Evolutionary conservation across 37 sponge, comb jelly and placozoan genomes (phyloP).

Genomic region (Sycon ciliatum): DNA sequence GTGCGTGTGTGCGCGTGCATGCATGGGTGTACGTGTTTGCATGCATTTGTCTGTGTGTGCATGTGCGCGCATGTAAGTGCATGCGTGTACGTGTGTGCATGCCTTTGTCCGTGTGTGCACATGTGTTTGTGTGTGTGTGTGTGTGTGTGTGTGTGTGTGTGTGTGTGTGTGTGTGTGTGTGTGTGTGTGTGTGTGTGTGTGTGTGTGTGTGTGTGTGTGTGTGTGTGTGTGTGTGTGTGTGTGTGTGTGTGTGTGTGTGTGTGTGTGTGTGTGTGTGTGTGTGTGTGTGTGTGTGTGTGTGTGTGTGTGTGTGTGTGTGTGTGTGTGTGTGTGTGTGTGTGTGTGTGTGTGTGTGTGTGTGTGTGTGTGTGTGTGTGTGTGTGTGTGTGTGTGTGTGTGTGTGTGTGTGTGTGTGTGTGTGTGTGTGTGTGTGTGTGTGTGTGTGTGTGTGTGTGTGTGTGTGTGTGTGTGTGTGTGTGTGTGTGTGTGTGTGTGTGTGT

Average conservation of each 20-base stretch:
- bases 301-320: slow-evolving; percentile 5
- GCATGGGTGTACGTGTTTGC: not conserved
- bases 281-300: slow-evolving; percentile 5
- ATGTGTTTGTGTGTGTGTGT: not conserved
- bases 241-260: not conserved
- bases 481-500: slow-evolving; percentile 5
- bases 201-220: not conserved
- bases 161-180: slow-evolving; percentile 19
- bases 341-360: slow-evolving; percentile 5
- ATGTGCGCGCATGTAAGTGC: not conserved
- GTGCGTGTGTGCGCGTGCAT: slow-evolving; percentile 21
- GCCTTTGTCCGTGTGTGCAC: not conserved
- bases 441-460: slow-evolving; percentile 5
- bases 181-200: not conserved
- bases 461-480: slow-evolving; percentile 5
- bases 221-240: not conserved
- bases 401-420: slow-evolving; percentile 5
- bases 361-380: slow-evolving; percentile 5
- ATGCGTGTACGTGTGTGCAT: not conserved
- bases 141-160: slow-evolving; percentile 5
- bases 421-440: slow-evolving; percentile 5
- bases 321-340: slow-evolving; percentile 5
- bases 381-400: slow-evolving; percentile 5
- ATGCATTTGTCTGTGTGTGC: not conserved
- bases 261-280: slow-evolving; percentile 5